These are phyloP conservation scores for Centropus bengalensis DNA, from an alignment of 2,113 vertebrate species.

Conservation along the genomic window DNA sequence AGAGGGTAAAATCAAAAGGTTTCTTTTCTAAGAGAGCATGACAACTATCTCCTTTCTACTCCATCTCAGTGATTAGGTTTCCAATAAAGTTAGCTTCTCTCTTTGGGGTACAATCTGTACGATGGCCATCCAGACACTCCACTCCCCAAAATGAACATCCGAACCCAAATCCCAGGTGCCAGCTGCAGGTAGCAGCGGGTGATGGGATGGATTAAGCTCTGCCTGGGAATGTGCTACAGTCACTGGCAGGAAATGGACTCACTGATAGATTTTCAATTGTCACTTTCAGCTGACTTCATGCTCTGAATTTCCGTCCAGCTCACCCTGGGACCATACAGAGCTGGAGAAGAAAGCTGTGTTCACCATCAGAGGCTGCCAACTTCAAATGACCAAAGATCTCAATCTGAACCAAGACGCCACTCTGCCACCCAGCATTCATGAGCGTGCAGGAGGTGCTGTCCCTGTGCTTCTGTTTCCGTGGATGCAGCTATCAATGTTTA, in stretches of 20 bases:
- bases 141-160: neutral
- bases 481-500: neutral
- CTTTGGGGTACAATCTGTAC: neutral
- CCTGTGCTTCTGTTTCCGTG: fast-evolving
- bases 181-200: neutral
- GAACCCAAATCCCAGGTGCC: neutral
- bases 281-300: neutral
- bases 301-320: neutral
- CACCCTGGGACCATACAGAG: neutral
- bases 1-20: neutral
- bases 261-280: neutral
- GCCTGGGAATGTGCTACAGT: neutral
- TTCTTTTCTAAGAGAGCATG: neutral
- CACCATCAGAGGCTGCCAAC: neutral
- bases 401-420: neutral
- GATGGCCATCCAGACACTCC: neutral
- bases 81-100: neutral
- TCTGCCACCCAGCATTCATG: neutral
- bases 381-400: neutral
- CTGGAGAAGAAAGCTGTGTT: neutral
- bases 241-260: neutral
- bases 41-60: neutral
- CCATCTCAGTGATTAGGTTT: neutral
- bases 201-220: neutral
- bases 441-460: neutral